Evolutionary conservation across 2,888 invertebrate genomes (phyloP).

Genomic region (Dolomedes plantarius): DNA sequence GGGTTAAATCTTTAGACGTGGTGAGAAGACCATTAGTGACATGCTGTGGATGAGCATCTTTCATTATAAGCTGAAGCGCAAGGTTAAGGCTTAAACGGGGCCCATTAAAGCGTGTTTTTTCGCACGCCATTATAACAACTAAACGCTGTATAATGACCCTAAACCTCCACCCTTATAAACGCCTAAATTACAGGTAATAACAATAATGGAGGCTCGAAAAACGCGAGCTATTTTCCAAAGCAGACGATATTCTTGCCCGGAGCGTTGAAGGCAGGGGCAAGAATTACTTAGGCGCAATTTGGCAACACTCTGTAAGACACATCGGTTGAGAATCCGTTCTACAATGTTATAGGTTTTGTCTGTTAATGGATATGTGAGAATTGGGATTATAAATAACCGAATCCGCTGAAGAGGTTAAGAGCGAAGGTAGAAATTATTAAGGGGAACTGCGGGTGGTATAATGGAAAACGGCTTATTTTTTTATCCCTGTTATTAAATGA

Average conservation of each 20-base stretch:
- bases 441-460: slow-evolving; percentile 41
- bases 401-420: slow-evolving; percentile 35
- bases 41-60: slow-evolving; percentile 19
- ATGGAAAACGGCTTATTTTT: slow-evolving; percentile 16
- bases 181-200: slow-evolving; percentile 69
- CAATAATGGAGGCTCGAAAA: slow-evolving; percentile 58
- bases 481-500: slow-evolving; percentile 27
- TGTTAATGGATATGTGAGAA: slow-evolving; percentile 24
- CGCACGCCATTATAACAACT: slow-evolving; percentile 69
- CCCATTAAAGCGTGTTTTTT: slow-evolving; percentile 65
- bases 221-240: slow-evolving; percentile 57
- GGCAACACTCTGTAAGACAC: slow-evolving; percentile 42
- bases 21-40: neutral
- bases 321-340: slow-evolving; percentile 20
- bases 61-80: slow-evolving; percentile 27
- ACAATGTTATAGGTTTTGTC: too few relatives aligned
- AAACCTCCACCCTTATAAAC: slow-evolving; percentile 64
- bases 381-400: slow-evolving; percentile 25
- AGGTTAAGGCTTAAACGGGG: slow-evolving; percentile 54
- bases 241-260: slow-evolving; percentile 29
- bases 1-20: neutral
- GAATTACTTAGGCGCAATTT: slow-evolving; percentile 56
- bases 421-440: slow-evolving; percentile 37
- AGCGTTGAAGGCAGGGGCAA: slow-evolving; percentile 41
- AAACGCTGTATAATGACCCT: slow-evolving; percentile 66